Conservation (phyloP, 1,140 invertebrate species). For the Grapholita molesta region DNA sequence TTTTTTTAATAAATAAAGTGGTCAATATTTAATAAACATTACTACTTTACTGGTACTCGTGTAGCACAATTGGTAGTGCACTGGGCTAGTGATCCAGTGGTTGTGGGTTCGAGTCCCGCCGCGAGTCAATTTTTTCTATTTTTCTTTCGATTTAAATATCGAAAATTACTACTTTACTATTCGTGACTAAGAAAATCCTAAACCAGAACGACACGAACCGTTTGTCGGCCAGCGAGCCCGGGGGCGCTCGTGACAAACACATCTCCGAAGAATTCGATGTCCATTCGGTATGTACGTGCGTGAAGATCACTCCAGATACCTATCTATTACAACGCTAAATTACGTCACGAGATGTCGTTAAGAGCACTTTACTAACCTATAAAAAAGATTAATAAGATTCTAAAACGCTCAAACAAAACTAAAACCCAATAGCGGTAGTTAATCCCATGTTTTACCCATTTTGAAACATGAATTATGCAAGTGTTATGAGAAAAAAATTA, state of each 20-base stretch:
- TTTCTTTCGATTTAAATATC: no score
- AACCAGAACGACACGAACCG: background rate
- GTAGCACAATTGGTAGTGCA: background rate
- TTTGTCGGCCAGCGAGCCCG: background rate
- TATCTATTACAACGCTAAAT: conserved; percentile 4
- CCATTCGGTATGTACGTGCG: conserved; percentile 60
- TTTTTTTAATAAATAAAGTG: no score
- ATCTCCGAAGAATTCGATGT: conserved; percentile 54
- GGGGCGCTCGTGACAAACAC: conserved; percentile 48
- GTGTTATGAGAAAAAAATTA: no score
- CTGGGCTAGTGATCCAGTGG: no score
- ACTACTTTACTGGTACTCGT: no score
- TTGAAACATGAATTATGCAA: no score
- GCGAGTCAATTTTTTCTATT: no score
- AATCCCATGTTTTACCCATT: no score
- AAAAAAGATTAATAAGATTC: background rate
- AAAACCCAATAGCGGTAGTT: no score
- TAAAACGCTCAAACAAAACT: background rate
- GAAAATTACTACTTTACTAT: no score
- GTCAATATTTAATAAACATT: no score
- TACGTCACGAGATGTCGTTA: conserved; percentile 11
- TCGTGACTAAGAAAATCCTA: background rate
- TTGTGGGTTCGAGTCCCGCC: no score
- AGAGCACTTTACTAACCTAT: background rate
- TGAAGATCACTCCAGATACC: conserved; percentile 35